Base-by-base conservation (phyloP, 2,888 invertebrate species). In the Altica lythri region DNA sequence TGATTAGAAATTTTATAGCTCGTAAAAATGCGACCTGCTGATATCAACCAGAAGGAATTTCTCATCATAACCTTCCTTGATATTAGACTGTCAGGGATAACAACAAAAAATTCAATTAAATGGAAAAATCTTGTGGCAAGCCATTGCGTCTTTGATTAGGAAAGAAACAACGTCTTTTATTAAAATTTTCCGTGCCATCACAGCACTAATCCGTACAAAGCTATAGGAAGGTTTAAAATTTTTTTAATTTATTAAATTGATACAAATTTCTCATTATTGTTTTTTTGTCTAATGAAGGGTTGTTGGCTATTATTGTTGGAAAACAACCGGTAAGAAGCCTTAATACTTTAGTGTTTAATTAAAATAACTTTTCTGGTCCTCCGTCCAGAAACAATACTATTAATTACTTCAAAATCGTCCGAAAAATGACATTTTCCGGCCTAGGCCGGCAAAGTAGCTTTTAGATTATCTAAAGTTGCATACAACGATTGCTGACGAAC, bases 61-160 rank as follows among this genome's bases (percentile, higher is more conserved):
- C 10, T 44, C 32, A 32, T 19, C 19, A 32, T 32, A 18, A 42
- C 18, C 30, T 14, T 16, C 13, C 10, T 30, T 16, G 29, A 30
- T 43, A 43, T 43, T 43, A 30, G 12, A 13, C 30, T 9, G 30
- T 10, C 29, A 8, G 18, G 14, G 16, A 43, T n/a, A 14, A 25
- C 6, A 22, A 47, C 8, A 46, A 47, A 38, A 38, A 35, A 47
- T 47, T 47, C 37, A 47, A 47, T 47, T 47, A 47, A 47, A 47
- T 12, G 46, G 37, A 38, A 18, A 47, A 37, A 47, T 27, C 27
- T 29, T 38, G 47, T 37, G 47, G 47, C 18, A 8, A 37, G 22
- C 35, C 35, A 22, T 12, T 45, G 14, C 45, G 10, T 34, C 14
- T 46, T 16, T 46, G 46, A 47, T 37, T 47, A 13, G 10, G 47